phyloP scores from a whole-genome alignment of 2,113 vertebrate species.

The Elephas maximus region DNA sequence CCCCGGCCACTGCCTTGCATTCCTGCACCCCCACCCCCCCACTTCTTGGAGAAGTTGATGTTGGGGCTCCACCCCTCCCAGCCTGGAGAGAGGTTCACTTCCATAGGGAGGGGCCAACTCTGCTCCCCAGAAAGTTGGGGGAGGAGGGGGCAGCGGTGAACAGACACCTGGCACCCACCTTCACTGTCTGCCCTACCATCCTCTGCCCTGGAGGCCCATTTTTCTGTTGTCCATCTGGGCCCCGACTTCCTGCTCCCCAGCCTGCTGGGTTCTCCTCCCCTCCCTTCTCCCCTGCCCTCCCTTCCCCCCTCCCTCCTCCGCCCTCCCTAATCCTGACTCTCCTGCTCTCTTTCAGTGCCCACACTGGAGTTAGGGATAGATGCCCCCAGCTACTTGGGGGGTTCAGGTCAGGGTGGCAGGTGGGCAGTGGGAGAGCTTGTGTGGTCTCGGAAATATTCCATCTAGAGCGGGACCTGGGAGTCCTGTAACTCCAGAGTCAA shows the following conservation, averaged over 20 bases:
- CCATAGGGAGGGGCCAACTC: too few relatives aligned
- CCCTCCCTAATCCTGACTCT: rapidly evolving
- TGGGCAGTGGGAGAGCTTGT: too few relatives aligned
- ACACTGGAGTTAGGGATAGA: background rate
- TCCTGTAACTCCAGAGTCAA: too few relatives aligned
- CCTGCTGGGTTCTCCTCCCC: too few relatives aligned
- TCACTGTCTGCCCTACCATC: background rate
- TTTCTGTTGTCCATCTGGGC: too few relatives aligned
- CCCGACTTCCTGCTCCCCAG: background rate
- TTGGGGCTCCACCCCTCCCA: background rate
- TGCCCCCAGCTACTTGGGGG: rapidly evolving
- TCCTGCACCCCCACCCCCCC: background rate
- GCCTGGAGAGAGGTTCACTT: background rate
- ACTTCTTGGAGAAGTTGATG: background rate
- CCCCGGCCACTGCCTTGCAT: background rate
- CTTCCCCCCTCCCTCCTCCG: rapidly evolving
- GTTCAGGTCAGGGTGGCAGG: too few relatives aligned
- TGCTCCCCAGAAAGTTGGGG: too few relatives aligned
- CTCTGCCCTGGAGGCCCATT: too few relatives aligned
- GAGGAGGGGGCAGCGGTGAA: too few relatives aligned
- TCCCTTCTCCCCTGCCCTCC: too few relatives aligned
- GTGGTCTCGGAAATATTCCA: rapidly evolving
- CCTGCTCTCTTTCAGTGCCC: background rate
- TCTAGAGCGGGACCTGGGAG: too few relatives aligned
- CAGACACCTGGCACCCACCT: background rate